Base-by-base conservation (phyloP, 1,140 invertebrate genomes). In the Tetranychus urticae region DNA sequence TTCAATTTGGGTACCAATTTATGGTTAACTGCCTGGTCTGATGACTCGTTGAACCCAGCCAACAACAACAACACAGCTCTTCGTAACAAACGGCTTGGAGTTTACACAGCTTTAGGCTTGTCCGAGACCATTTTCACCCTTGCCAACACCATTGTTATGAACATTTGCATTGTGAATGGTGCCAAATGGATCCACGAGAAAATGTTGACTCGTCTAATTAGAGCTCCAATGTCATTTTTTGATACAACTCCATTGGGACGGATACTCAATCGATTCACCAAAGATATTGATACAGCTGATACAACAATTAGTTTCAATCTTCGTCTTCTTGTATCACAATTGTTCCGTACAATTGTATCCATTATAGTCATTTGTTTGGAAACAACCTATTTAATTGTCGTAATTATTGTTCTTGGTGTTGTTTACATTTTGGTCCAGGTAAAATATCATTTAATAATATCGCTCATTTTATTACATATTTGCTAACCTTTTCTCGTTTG, bases 101-200 rank as follows among this genome's bases (percentile, higher is more conserved):
- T 90, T 34, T 93, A 93, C 71, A 86, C 84, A 61, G 85, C 78
- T 35, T 79, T 91, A 57, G 88, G 88, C 65, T 70, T 86, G 59
- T 83, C 83, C 59, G 88, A 92, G 83, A 61, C 63, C 55, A 31
- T 64, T 35, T 61, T 39, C 45, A 54, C 5, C 5, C 23, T 65
- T 4, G 14, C 42, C 1, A 35, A 56, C 12, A 59, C 52, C 1
- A 47, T 61, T 8, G 12, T 61, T 2, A 31, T 64, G 54, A 63
- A 59, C 48, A 34, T 63, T 12, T 59, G 45, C 1, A 58, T 54
- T 46, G n/a, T 65, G 14, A 58, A 47, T 42, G 62, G 50, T 13
- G 14, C 62, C n/a, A 50, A 54, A 39, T 47, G 58, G 13, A 36
- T 65, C 2, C 64, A 65, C 35, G 58, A 61, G 42, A 52, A 65